phyloP scores from a whole-genome alignment of 1,140 invertebrate species.

The Apocrypta bakeri region DNA sequence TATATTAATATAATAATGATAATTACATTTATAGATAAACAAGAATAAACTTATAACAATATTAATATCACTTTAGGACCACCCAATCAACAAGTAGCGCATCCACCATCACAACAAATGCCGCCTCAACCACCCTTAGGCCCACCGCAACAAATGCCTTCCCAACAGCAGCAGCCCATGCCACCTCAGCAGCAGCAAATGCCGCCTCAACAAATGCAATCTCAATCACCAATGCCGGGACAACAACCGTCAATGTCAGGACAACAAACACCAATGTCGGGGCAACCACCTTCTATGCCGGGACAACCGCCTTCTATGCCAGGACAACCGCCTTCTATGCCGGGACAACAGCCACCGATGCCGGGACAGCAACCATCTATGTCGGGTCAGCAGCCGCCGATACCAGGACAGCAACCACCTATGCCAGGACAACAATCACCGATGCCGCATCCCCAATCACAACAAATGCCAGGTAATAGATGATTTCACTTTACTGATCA shows the following conservation, averaged over 20 bases:
- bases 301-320: no score
- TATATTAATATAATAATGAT: no score
- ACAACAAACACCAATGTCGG: conserved; percentile 41
- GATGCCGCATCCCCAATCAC: background rate
- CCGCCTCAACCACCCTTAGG: conserved; percentile 39
- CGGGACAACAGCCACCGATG: conserved; percentile 50
- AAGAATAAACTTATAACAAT: background rate
- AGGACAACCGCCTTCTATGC: no score
- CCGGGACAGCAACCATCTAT: conserved; percentile 16
- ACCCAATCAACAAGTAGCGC: conserved; percentile 34
- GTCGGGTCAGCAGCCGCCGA: conserved; percentile 43
- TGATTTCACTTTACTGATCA: background rate
- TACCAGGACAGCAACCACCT: conserved; percentile 45
- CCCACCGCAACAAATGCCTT: conserved; percentile 42
- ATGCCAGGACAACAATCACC: conserved; percentile 44
- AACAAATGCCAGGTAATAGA: conserved; percentile 22
- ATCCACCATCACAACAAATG: conserved; percentile 24
- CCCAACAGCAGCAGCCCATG: conserved; percentile 35
- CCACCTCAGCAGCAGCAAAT: conserved; percentile 44
- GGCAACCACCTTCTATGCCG: no score
- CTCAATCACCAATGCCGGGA: conserved; percentile 32
- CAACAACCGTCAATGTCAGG: no score
- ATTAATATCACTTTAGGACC: conserved; percentile 29
- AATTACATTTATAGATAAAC: background rate
- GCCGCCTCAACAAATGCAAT: conserved; percentile 38